These are phyloP conservation scores for Arctia plantaginis DNA, from an alignment of 2,888 invertebrate species.

Conservation along the genomic window DNA sequence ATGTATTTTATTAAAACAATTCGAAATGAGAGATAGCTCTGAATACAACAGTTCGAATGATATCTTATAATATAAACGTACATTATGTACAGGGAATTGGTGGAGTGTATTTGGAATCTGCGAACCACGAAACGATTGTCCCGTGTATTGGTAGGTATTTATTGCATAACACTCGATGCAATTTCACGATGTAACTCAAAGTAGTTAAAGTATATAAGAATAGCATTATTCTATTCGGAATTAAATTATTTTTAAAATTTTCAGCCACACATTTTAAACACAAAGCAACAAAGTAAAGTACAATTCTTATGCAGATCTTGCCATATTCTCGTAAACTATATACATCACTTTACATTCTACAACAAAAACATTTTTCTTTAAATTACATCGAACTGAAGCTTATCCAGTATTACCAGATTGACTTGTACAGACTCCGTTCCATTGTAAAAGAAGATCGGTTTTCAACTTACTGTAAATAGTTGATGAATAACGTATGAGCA, in stretches of 20 bases:
- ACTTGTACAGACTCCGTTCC: constrained; percentile 44
- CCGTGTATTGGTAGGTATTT: too few species aligned
- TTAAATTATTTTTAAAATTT: too few species aligned
- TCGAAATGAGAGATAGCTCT: too few species aligned
- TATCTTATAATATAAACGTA: too few species aligned
- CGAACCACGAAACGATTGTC: too few species aligned
- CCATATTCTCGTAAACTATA: constrained; percentile 18
- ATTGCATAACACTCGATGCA: too few species aligned
- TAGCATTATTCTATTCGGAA: too few species aligned
- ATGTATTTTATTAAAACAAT: too few species aligned
- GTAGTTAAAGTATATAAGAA: too few species aligned
- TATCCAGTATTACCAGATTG: constrained; percentile 48
- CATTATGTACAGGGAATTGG: too few species aligned
- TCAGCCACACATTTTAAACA: background rate
- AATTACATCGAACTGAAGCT: constrained; percentile 23
- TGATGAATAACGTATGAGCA: constrained; percentile 72
- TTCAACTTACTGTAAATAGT: constrained; percentile 67
- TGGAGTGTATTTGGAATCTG: too few species aligned
- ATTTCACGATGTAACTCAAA: too few species aligned
- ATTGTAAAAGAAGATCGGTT: constrained; percentile 55
- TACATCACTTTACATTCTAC: constrained; percentile 17
- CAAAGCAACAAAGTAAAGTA: background rate
- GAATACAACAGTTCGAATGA: background rate
- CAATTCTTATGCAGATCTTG: background rate
- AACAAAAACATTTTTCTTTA: constrained; percentile 14